phyloP scores from a whole-genome alignment of 2,797 vertebrate species.

The Chloroceryle amazona region DNA sequence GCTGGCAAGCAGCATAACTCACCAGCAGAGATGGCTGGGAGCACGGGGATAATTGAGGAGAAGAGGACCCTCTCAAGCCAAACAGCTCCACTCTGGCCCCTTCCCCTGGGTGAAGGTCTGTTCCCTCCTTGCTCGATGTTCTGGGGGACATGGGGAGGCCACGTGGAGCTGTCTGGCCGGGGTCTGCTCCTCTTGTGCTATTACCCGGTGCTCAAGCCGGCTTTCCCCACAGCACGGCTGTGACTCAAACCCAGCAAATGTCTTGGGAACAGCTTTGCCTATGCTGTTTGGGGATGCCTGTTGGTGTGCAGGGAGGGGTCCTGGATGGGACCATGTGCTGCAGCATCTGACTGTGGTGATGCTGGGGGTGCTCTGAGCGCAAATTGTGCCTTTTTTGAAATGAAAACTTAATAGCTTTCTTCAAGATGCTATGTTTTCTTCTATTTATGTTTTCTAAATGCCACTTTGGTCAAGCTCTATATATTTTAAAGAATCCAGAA shows the following conservation, averaged over 20 bases:
- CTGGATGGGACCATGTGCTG: not conserved
- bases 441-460: not conserved
- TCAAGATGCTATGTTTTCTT: not conserved
- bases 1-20: slow-evolving; percentile 66
- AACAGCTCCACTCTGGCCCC: not conserved
- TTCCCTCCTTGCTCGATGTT: not conserved
- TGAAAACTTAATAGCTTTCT: not conserved
- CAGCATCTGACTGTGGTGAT: not conserved
- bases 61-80: not conserved
- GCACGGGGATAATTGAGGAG: not conserved
- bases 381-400: not conserved
- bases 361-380: not conserved
- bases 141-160: rapidly evolving
- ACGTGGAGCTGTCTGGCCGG: rapidly evolving
- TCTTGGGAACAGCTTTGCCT: not conserved
- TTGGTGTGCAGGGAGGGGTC: rapidly evolving
- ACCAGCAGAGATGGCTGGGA: slow-evolving; percentile 17
- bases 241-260: rapidly evolving
- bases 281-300: rapidly evolving
- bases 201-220: not conserved
- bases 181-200: not conserved
- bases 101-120: not conserved
- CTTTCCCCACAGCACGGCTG: not conserved
- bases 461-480: not conserved
- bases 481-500: not conserved